phyloP scores from a whole-genome alignment of 2,113 vertebrate genomes.

The Orientallactaga bullata region DNA sequence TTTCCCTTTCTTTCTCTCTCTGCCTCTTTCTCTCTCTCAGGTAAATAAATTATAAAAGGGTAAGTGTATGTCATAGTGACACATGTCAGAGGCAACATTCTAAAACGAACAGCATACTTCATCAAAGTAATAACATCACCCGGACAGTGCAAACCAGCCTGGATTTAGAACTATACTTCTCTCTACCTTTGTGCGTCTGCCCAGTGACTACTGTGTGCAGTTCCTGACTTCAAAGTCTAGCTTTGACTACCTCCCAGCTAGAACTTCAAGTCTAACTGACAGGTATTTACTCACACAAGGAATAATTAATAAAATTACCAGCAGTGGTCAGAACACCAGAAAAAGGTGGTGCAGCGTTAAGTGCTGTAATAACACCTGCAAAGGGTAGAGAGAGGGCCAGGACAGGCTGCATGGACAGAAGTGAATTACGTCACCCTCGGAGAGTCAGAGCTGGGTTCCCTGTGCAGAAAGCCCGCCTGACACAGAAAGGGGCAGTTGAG shows the following conservation, averaged over 20 bases:
- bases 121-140: slow-evolving; percentile 32
- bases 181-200: neutral
- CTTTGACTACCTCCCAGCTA: too few relatives aligned
- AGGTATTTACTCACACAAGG: slow-evolving; percentile 6
- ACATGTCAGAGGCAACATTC: slow-evolving; percentile 20
- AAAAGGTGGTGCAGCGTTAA: neutral
- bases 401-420: neutral
- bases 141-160: neutral
- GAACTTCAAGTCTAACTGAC: slow-evolving; percentile 6
- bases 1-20: too few relatives aligned
- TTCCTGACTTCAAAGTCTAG: neutral
- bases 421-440: neutral
- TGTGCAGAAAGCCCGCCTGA: slow-evolving; percentile 9
- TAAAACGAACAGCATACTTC: neutral
- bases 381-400: neutral
- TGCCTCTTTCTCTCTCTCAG: too few relatives aligned
- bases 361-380: neutral
- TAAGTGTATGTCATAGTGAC: neutral
- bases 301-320: slow-evolving; percentile 43
- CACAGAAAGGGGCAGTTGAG: neutral
- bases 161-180: neutral
- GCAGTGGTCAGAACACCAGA: slow-evolving; percentile 8
- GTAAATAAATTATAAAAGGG: neutral
- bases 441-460: neutral
- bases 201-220: neutral